These are phyloP conservation scores for Spheniscus humboldti DNA, from an alignment of 2,797 vertebrate species.

Conservation along the genomic window DNA sequence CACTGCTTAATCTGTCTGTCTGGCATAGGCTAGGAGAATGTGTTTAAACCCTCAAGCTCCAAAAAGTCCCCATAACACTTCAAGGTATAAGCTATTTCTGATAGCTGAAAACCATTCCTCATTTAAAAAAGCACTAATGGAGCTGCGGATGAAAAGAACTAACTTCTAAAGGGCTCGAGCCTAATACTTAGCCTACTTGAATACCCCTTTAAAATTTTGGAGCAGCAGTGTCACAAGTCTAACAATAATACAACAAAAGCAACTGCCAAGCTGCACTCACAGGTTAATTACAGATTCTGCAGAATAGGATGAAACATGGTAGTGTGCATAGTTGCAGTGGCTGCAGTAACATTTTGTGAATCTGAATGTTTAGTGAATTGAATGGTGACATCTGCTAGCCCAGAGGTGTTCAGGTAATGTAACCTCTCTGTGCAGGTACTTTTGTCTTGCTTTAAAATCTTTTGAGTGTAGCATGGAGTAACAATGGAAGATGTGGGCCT, in stretches of 20 bases:
- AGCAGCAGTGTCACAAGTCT: not conserved
- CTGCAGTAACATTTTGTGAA: not conserved
- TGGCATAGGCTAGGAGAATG: not conserved
- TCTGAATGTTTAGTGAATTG: not conserved
- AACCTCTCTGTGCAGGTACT: not conserved
- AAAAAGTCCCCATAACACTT: not conserved
- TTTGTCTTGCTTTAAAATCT: not conserved
- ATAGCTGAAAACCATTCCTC: not conserved
- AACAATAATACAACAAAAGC: not conserved
- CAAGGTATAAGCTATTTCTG: not conserved
- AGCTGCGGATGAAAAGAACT: not conserved
- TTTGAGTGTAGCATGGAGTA: not conserved
- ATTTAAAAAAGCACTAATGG: not conserved
- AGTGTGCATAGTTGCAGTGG: not conserved
- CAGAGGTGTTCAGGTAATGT: not conserved
- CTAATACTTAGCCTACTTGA: not conserved
- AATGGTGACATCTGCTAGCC: not conserved
- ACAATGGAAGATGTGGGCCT: rapidly evolving
- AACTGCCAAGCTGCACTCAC: not conserved
- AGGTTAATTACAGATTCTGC: not conserved
- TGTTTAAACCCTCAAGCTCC: not conserved
- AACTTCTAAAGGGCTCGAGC: not conserved
- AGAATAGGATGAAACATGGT: not conserved
- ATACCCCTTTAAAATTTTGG: not conserved
- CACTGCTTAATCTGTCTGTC: not conserved